Base-by-base conservation (phyloP, 2,113 vertebrate genomes). In the Dipodomys merriami region DNA sequence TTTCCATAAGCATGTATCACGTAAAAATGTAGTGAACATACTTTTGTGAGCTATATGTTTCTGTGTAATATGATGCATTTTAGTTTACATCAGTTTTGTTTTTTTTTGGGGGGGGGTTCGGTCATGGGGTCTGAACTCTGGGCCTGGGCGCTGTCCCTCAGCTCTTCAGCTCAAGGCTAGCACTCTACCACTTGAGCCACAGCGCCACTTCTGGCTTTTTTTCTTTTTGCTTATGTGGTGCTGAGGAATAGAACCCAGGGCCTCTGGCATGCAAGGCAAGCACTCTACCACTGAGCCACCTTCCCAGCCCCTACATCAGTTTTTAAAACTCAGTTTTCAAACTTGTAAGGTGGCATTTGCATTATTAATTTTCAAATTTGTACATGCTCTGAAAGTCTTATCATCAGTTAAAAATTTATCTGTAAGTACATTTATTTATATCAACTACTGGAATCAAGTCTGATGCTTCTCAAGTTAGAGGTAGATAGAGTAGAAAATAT, bases 331-430 rank as follows among this genome's bases (percentile, higher is more conserved):
- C 53, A 91, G 46, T 27, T 39, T 39, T 39, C 39, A 39, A 39
- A 39, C 39, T 39, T 39, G 39, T 6, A 39, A 39, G 39, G 3
- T 39, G 39, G 39, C 39, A 39, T 39, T 39, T 5, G 39, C 39
- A 39, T 39, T 39, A 39, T 39, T 39, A 39, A 39, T 39, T 39
- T 39, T 76, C 62, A 49, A 67, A 83, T 86, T 74, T 83, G 73
- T 9, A 46, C 23, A 68, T 1, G 19, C 15, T 76, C 67, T 64
- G 33, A 73, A 90, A 85, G 62, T 89, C 74, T 82, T 73, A 91
- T 23, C 23, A 78, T 33, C 74, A 62, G 35, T 93, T 83, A 71
- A 89, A 46, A 71, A 87, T 46, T 77, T 72, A 83, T 57, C 49
- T 91, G 16, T 74, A 78, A 85, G 57, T 79, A 9, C 5, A 68